Evolutionary conservation across 2,113 vertebrate species (phyloP).

Genomic region (Syrmaticus mikado): DNA sequence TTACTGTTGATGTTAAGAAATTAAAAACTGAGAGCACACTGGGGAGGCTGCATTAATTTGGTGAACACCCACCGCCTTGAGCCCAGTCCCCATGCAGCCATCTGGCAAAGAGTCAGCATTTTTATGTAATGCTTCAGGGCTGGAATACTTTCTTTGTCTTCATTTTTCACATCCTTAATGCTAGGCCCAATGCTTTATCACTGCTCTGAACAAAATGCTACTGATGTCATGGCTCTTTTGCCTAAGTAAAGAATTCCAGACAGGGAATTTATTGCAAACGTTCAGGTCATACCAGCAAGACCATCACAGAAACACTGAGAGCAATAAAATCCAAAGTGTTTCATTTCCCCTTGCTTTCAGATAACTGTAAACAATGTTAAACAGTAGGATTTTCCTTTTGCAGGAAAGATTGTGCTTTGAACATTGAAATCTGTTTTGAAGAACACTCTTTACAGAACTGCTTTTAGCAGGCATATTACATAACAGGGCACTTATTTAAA

Average conservation of each 20-base stretch:
- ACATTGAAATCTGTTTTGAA: background rate
- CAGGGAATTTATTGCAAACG: background rate
- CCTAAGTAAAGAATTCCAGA: conserved; percentile 57
- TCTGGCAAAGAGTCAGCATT: background rate
- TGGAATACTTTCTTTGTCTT: background rate
- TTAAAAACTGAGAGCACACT: background rate
- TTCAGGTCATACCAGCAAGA: conserved; percentile 32
- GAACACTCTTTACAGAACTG: background rate
- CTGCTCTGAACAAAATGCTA: background rate
- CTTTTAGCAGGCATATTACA: background rate
- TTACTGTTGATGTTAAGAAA: background rate
- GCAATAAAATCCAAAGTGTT: conserved; percentile 67
- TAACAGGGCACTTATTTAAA: background rate
- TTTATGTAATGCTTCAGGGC: background rate
- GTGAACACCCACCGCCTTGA: background rate
- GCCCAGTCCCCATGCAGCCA: background rate
- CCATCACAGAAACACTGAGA: conserved; percentile 49
- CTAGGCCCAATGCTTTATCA: background rate
- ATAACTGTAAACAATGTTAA: conserved; percentile 57
- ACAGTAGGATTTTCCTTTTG: conserved; percentile 21
- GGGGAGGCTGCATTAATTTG: background rate
- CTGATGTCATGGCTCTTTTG: conserved; percentile 26
- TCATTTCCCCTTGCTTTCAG: conserved; percentile 67
- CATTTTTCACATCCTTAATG: background rate
- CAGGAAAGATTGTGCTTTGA: conserved; percentile 5